Percentiles rank a stretch among this genome's conserved stretches.
Evolutionary conservation across 2,797 vertebrate species (phyloP).

Genomic region (Florisuga fusca): DNA sequence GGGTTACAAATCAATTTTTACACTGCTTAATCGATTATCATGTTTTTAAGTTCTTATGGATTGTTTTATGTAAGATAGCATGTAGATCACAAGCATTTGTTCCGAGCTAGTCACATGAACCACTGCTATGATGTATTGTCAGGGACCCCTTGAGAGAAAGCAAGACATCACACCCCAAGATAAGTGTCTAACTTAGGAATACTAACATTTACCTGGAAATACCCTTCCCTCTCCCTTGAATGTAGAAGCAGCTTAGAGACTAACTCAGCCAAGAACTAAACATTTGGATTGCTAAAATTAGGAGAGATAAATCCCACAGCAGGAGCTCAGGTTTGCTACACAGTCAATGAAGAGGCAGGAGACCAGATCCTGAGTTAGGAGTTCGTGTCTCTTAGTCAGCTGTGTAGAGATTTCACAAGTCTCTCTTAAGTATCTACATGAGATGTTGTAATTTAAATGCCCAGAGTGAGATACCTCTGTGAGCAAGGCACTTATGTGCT

Average conservation of each 20-base stretch:
- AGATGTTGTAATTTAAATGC: background rate
- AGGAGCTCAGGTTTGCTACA: background rate
- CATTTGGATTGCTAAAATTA: constrained; percentile 37
- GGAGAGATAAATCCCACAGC: background rate
- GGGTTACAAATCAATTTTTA: background rate
- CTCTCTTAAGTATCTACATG: background rate
- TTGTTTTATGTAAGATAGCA: background rate
- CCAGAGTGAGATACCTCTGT: background rate
- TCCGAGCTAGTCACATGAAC: background rate
- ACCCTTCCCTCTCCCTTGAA: background rate
- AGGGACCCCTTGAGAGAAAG: background rate
- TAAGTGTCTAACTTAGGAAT: background rate
- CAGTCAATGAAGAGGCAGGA: background rate
- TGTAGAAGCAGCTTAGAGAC: background rate
- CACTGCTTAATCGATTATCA: background rate
- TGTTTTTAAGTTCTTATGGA: background rate
- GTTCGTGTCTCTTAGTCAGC: background rate
- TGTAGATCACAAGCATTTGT: background rate
- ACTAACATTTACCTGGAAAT: background rate
- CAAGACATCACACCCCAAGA: background rate
- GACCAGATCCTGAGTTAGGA: background rate
- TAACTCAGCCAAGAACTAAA: background rate
- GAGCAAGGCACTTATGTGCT: background rate
- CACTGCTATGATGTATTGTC: background rate
- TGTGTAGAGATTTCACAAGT: background rate